A percentile compares a stretch with the other conserved stretches of the same genome.
Conservation (phyloP, 2,797 vertebrate species). For the Numenius phaeopus region DNA sequence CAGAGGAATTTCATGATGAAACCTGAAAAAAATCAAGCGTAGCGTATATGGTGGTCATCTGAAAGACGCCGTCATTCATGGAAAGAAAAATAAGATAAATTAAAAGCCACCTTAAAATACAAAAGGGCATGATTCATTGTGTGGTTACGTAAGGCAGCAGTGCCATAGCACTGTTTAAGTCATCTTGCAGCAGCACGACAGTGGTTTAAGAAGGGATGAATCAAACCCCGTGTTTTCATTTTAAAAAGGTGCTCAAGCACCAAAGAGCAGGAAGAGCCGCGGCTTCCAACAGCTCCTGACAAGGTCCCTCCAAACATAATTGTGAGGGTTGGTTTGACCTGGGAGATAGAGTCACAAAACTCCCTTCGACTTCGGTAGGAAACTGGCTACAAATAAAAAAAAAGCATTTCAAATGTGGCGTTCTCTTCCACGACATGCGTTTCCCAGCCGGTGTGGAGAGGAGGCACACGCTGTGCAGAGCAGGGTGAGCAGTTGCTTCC, state of each 20-base stretch:
- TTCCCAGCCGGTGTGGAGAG: neutral
- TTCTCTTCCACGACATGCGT: neutral
- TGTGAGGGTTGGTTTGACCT: neutral
- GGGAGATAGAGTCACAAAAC: neutral
- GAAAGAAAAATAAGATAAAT: neutral
- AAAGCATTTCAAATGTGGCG: neutral
- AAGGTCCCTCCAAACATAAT: neutral
- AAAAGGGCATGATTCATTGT: neutral
- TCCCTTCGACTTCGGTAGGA: neutral
- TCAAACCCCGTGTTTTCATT: neutral
- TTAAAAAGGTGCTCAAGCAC: neutral
- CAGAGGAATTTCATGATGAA: neutral
- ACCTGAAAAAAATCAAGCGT: neutral
- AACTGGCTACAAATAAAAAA: neutral
- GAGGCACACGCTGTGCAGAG: no score
- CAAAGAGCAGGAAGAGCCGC: neutral
- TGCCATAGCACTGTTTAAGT: neutral
- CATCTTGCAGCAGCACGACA: neutral
- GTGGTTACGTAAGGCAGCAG: neutral
- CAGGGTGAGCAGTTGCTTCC: rapidly evolving
- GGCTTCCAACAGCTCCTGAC: neutral
- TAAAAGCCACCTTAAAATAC: neutral
- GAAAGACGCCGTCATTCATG: rapidly evolving
- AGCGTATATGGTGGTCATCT: neutral
- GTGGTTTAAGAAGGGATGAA: neutral